Percentiles rank a stretch among this genome's conserved stretches.
phyloP scores from a whole-genome alignment of 1,140 invertebrate genomes.

The Aphelenchoides besseyi region DNA sequence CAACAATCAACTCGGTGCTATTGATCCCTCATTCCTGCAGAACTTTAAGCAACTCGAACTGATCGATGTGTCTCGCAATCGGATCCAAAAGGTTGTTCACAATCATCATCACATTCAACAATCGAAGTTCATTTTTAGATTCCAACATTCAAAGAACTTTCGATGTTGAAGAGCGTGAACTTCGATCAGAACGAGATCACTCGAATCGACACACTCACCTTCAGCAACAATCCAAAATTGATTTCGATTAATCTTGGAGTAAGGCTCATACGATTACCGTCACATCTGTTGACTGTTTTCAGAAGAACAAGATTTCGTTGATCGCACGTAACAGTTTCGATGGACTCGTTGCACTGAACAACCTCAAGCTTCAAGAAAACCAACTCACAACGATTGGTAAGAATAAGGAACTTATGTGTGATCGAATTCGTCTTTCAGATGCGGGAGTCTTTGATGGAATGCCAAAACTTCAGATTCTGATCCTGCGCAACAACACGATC shows the following conservation, averaged over 20 bases:
- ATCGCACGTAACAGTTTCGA: constrained; percentile 59
- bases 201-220: constrained; percentile 55
- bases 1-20: constrained; percentile 44
- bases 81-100: constrained; percentile 28
- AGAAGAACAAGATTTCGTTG: constrained; percentile 52
- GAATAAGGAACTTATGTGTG: background rate
- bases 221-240: constrained; percentile 53
- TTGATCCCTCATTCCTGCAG: constrained; percentile 43
- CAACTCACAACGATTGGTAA: constrained; percentile 35
- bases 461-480: constrained; percentile 55
- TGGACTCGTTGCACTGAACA: constrained; percentile 41
- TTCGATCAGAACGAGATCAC: constrained; percentile 51
- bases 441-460: constrained; percentile 63
- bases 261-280: background rate
- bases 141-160: constrained; percentile 58
- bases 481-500: constrained; percentile 56
- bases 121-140: constrained; percentile 32
- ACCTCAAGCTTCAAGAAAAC: constrained; percentile 54
- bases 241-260: constrained; percentile 44
- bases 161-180: constrained; percentile 43
- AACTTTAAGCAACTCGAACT: constrained; percentile 46
- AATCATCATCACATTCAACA: background rate
- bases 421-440: constrained; percentile 48
- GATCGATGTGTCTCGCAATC: constrained; percentile 40
- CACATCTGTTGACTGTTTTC: constrained; percentile 22